Evolutionary conservation across 2,113 vertebrate species (phyloP).

Genomic region (Megaceryle maxima): DNA sequence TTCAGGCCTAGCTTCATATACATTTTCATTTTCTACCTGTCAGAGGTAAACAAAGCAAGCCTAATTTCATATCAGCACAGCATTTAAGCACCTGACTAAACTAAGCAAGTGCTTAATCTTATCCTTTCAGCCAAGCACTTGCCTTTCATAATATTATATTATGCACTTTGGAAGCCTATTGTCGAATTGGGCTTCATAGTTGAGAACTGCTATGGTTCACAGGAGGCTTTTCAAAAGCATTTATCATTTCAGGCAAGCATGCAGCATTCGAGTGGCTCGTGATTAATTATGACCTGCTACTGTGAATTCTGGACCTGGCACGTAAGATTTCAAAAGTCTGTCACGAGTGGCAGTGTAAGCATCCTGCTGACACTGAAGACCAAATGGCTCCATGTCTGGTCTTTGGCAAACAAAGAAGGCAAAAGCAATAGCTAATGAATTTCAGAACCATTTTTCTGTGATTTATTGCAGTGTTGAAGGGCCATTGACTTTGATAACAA

Average conservation of each 20-base stretch:
- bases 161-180: not conserved
- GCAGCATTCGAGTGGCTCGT: not conserved
- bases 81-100: not conserved
- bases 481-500: conserved; percentile 46
- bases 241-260: conserved; percentile 38
- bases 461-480: conserved; percentile 47
- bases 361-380: not conserved
- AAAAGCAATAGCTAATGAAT: conserved; percentile 23
- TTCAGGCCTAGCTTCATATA: conserved; percentile 85
- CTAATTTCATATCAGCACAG: not conserved
- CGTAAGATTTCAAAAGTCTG: not conserved
- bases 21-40: conserved; percentile 82
- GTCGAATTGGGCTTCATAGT: not conserved
- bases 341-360: not conserved
- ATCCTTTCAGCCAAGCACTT: not conserved
- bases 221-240: not conserved
- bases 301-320: conserved; percentile 26
- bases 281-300: conserved; percentile 32
- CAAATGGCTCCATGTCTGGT: not conserved
- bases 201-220: not conserved
- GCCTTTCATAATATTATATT: not conserved
- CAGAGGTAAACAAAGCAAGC: conserved; percentile 12
- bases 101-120: not conserved
- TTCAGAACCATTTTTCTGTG: not conserved
- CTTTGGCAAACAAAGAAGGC: conserved; percentile 13